phyloP scores from a whole-genome alignment of 2,888 invertebrate genomes.

The Rotaria socialis region DNA sequence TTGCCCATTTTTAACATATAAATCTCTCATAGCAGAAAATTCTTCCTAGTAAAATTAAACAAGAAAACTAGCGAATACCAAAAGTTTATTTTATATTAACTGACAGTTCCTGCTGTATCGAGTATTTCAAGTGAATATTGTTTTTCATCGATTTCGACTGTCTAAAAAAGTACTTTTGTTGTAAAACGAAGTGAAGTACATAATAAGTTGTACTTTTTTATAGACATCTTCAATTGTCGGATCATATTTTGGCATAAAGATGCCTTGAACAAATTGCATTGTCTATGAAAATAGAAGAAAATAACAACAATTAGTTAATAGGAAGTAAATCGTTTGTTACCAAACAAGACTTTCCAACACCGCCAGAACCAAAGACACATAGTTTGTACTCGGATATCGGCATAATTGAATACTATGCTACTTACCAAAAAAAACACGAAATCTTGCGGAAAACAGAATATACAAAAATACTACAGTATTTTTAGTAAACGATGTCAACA shows the following conservation, averaged over 20 bases:
- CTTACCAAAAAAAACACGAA: not conserved
- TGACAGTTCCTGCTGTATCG: slow-evolving; percentile 95
- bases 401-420: not conserved
- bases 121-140: slow-evolving; percentile 99
- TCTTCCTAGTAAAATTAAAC: not conserved
- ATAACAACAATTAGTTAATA: not conserved
- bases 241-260: slow-evolving; percentile 98
- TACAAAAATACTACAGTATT: not conserved
- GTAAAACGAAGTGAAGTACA: not conserved
- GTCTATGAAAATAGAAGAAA: slow-evolving; percentile 62
- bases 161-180: not conserved
- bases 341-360: slow-evolving; percentile 24
- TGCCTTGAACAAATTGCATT: slow-evolving; percentile 94
- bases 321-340: not conserved
- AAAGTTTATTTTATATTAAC: slow-evolving; percentile 50
- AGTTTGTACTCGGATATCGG: not conserved
- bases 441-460: not conserved
- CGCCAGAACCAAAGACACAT: not conserved
- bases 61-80: not conserved
- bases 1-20: slow-evolving; percentile 29
- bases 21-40: slow-evolving; percentile 11
- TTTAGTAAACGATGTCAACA: not conserved
- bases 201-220: slow-evolving; percentile 41
- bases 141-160: slow-evolving; percentile 90
- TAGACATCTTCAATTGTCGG: slow-evolving; percentile 96